These are phyloP conservation scores for Pseudococcus jackbeardsleyi DNA, from an alignment of 2,888 invertebrate genomes.

Conservation along the genomic window DNA sequence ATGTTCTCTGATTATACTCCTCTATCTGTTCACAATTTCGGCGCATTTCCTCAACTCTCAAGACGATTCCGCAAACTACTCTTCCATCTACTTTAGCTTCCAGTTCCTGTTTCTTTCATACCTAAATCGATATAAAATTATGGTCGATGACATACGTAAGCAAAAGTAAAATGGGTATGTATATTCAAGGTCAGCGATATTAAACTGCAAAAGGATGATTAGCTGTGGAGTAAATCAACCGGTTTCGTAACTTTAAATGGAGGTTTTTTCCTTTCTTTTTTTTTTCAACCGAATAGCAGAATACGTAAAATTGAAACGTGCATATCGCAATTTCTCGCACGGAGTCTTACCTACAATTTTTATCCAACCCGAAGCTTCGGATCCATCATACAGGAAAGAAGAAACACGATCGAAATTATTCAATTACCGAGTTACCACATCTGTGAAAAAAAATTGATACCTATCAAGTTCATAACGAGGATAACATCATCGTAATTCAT, in stretches of 20 bases:
- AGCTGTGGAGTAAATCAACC: background rate
- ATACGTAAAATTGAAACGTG: conserved; percentile 1
- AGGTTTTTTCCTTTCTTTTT: conserved; percentile 3
- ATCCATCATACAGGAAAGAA: background rate
- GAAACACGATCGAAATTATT: background rate
- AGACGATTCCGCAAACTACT: background rate
- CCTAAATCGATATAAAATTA: conserved; percentile 3
- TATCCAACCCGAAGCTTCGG: background rate
- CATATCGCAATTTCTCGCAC: background rate
- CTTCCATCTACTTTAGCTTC: background rate
- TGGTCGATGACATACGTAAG: conserved; percentile 39
- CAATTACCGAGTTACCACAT: background rate
- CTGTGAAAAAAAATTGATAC: background rate
- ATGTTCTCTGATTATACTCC: no score
- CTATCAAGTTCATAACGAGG: background rate
- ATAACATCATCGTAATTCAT: background rate
- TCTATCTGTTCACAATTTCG: background rate
- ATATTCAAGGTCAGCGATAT: conserved; percentile 18
- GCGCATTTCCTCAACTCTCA: background rate
- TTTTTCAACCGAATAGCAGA: background rate
- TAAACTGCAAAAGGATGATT: conserved; percentile 22
- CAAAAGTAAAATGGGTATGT: conserved; percentile 36
- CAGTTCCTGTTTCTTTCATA: conserved; percentile 4
- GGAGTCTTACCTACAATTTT: background rate
- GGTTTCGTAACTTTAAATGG: conserved; percentile 27